A percentile compares a stretch with the other conserved stretches of the same genome.
Evolutionary conservation across 2,888 invertebrate species (phyloP).

Genomic region (Meghimatium bilineatum): DNA sequence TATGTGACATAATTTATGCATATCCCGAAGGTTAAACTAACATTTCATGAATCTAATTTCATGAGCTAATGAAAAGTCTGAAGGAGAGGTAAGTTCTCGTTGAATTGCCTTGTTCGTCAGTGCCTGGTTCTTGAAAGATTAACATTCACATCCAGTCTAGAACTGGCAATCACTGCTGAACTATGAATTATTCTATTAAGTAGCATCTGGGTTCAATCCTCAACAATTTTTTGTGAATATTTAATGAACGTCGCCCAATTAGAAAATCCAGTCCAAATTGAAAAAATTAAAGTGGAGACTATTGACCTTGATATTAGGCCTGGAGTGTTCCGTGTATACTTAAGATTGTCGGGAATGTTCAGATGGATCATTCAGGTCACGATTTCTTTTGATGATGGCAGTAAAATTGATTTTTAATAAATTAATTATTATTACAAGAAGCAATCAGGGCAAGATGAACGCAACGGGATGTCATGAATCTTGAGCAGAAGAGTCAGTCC

Average conservation of each 20-base stretch:
- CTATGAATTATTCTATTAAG: not conserved
- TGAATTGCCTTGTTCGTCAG: too few relatives aligned
- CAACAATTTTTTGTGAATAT: not conserved
- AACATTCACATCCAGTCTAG: not conserved
- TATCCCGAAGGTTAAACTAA: too few relatives aligned
- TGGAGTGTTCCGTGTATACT: not conserved
- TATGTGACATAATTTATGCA: too few relatives aligned
- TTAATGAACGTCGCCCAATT: slow-evolving; percentile 10
- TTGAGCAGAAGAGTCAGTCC: too few relatives aligned
- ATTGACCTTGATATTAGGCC: not conserved
- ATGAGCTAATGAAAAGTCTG: too few relatives aligned
- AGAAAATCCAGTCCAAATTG: not conserved
- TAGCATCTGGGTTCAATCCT: not conserved
- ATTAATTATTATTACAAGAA: not conserved
- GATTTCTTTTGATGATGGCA: not conserved
- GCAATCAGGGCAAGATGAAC: not conserved
- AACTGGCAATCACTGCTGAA: not conserved
- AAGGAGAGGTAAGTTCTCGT: too few relatives aligned
- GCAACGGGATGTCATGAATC: too few relatives aligned
- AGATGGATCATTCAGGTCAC: not conserved
- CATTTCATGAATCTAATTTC: too few relatives aligned
- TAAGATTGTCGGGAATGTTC: not conserved
- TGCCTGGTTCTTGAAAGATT: not conserved
- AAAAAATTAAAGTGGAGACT: not conserved
- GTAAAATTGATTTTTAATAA: not conserved